Evolutionary conservation across 2,113 vertebrate genomes (phyloP).

Genomic region (Sander lucioperca): DNA sequence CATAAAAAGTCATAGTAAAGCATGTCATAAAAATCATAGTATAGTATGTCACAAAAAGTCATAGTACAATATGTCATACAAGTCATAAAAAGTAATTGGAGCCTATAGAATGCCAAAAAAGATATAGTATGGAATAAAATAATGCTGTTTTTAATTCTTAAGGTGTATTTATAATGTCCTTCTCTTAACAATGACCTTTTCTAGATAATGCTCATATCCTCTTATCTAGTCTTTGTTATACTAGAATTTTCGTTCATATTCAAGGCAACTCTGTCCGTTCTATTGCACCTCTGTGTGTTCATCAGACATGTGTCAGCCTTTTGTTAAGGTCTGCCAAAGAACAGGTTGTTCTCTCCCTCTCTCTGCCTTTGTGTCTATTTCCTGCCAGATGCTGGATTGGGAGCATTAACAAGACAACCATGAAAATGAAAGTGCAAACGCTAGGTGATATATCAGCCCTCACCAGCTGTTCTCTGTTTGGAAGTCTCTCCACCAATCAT

Average conservation of each 20-base stretch:
- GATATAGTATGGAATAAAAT: too few species aligned
- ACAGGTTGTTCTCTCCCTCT: conserved; percentile 74
- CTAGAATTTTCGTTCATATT: conserved; percentile 44
- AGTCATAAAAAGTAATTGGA: too few species aligned
- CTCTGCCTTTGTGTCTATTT: conserved; percentile 76
- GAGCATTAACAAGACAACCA: conserved; percentile 80
- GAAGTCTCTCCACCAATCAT: conserved; percentile 78
- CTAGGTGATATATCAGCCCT: conserved; percentile 80
- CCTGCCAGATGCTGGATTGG: conserved; percentile 81
- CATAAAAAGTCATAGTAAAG: too few species aligned
- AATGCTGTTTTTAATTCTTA: too few species aligned
- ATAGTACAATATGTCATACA: too few species aligned
- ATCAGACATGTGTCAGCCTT: conserved; percentile 70
- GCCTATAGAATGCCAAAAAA: too few species aligned
- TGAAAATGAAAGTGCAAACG: conserved; percentile 81
- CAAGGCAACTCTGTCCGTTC: conserved; percentile 35
- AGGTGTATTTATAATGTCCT: neutral
- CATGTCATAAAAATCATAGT: too few species aligned
- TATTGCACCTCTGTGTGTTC: conserved; percentile 47
- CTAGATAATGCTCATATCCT: conserved; percentile 5
- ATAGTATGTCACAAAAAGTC: too few species aligned
- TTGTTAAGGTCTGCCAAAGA: conserved; percentile 76
- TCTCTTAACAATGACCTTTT: conserved; percentile 9
- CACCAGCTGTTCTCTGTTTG: conserved; percentile 80
- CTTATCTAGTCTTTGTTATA: conserved; percentile 24